Conservation (phyloP, 2,797 vertebrate species). For the Myioborus melanocephalus region DNA sequence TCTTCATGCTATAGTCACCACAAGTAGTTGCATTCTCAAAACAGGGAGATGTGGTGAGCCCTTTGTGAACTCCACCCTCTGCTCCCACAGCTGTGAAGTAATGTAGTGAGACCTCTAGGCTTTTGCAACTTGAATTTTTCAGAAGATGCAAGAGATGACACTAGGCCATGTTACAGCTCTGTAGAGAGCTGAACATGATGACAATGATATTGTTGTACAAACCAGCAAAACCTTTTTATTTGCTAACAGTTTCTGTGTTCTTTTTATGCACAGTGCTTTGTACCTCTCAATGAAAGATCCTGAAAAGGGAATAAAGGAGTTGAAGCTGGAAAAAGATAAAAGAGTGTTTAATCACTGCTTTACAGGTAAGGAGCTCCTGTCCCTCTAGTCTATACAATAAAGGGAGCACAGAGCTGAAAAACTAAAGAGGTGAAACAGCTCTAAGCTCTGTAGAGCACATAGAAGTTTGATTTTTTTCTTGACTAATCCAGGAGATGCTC, state of each 20-base stretch:
- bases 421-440: neutral
- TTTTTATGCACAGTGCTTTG: slow-evolving; percentile 79
- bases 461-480: neutral
- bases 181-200: neutral
- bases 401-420: neutral
- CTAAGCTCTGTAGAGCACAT: neutral
- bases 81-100: neutral
- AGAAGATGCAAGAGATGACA: neutral
- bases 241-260: neutral
- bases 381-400: neutral
- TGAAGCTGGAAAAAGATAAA: slow-evolving; percentile 91
- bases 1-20: neutral
- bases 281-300: slow-evolving; percentile 89
- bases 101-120: neutral
- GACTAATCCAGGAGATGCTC: neutral
- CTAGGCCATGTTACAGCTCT: neutral
- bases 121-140: neutral
- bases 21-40: neutral
- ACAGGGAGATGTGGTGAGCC: neutral
- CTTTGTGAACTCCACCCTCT: neutral
- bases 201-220: neutral
- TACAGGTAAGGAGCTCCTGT: slow-evolving; percentile 78
- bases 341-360: slow-evolving; percentile 93
- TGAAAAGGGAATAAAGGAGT: slow-evolving; percentile 87
- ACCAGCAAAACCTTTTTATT: neutral